Evolutionary conservation across 1,140 invertebrate genomes (phyloP).

Genomic region (Campoletis sonorensis): DNA sequence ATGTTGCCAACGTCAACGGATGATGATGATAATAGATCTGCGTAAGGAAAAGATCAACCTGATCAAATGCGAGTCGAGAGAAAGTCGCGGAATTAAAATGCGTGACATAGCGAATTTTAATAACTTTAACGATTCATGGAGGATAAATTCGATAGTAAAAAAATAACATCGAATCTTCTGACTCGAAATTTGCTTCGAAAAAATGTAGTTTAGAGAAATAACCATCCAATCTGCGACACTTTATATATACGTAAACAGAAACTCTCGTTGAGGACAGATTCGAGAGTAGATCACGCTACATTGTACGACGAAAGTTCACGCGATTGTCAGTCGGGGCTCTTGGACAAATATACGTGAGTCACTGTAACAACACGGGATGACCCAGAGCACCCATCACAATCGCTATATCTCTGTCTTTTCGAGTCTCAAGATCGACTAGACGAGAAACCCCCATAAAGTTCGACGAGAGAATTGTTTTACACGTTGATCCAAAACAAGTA

Average conservation of each 20-base stretch:
- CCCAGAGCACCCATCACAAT: slow-evolving; percentile 52
- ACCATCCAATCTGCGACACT: too few species aligned
- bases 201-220: too few species aligned
- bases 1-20: slow-evolving; percentile 9
- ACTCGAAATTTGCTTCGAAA: too few species aligned
- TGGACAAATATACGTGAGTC: slow-evolving; percentile 73
- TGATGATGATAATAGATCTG: background rate
- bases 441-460: background rate
- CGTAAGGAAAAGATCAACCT: slow-evolving; percentile 1
- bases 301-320: slow-evolving; percentile 43
- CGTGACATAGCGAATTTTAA: too few species aligned
- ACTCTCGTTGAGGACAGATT: background rate
- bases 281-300: slow-evolving; percentile 27
- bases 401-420: slow-evolving; percentile 3
- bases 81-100: background rate
- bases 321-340: slow-evolving; percentile 59
- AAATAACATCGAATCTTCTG: too few species aligned
- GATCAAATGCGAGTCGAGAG: background rate
- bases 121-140: too few species aligned
- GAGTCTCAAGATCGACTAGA: background rate
- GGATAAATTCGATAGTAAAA: too few species aligned
- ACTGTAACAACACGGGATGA: slow-evolving; percentile 68
- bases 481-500: background rate
- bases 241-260: background rate
- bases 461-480: background rate